These are phyloP conservation scores for Hestina assimilis DNA, from an alignment of 1,140 invertebrate species.

Conservation along the genomic window DNA sequence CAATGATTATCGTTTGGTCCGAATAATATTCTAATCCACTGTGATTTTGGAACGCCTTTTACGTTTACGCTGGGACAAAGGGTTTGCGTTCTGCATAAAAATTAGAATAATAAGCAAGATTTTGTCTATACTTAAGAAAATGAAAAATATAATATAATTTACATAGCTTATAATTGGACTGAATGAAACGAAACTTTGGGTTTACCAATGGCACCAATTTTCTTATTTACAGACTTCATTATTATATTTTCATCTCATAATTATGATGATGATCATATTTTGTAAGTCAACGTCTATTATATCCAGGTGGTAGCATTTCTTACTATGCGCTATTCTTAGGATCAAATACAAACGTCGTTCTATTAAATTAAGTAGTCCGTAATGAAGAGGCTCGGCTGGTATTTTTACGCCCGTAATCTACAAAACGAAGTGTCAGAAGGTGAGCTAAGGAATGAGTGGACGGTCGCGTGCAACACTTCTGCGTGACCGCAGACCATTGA, in stretches of 20 bases:
- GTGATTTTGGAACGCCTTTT: no score
- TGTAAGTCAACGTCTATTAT: background rate
- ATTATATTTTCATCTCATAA: background rate
- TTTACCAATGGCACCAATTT: background rate
- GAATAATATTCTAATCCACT: no score
- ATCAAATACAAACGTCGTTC: constrained; percentile 29
- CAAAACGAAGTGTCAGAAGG: constrained; percentile 48
- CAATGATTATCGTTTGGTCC: no score
- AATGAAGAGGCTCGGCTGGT: constrained; percentile 47
- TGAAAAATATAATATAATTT: no score
- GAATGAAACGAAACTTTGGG: no score
- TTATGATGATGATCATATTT: background rate
- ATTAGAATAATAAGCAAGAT: no score
- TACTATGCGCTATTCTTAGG: background rate
- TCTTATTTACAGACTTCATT: no score
- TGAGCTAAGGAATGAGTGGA: constrained; percentile 41
- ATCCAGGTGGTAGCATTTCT: background rate
- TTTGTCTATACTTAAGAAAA: no score
- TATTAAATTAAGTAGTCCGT: constrained; percentile 47
- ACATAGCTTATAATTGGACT: no score
- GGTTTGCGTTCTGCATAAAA: no score
- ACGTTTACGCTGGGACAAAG: no score
- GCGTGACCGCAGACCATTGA: constrained; percentile 57
- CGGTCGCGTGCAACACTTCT: constrained; percentile 43
- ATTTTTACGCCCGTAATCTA: constrained; percentile 63